Conservation (phyloP, 2,113 vertebrate species). For the Halcyon senegalensis region DNA sequence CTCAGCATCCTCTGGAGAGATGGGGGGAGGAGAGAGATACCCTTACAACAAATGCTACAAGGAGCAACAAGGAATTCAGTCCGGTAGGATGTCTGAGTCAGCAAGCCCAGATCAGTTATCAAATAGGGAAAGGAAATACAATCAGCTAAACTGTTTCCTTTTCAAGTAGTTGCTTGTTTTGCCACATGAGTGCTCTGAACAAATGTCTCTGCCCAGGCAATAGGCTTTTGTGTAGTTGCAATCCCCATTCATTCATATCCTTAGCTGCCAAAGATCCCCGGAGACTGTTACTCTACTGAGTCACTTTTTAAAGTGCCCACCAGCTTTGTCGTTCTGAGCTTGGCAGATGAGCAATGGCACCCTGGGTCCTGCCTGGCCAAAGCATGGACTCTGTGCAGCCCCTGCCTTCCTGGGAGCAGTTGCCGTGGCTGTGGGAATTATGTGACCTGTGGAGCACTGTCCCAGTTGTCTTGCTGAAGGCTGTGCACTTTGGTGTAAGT, state of each 20-base stretch:
- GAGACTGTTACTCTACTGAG: not conserved
- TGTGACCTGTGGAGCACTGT: rapidly evolving
- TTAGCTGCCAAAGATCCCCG: not conserved
- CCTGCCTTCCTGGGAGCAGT: not conserved
- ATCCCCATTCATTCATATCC: not conserved
- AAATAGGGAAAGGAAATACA: not conserved
- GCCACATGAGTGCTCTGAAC: not conserved
- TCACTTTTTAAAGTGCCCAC: not conserved
- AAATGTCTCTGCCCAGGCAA: not conserved
- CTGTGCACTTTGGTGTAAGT: not conserved
- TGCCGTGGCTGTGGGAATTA: not conserved
- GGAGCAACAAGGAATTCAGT: not conserved
- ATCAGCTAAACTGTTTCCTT: slow-evolving; percentile 12
- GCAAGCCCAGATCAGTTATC: not conserved
- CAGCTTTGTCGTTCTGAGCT: not conserved
- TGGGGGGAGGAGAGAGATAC: not conserved
- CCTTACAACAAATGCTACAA: not conserved
- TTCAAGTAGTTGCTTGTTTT: slow-evolving; percentile 32
- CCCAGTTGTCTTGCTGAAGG: not conserved
- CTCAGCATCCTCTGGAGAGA: not conserved
- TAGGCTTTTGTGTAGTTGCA: not conserved
- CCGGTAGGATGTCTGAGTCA: not conserved
- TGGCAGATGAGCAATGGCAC: not conserved
- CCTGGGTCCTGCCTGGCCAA: not conserved
- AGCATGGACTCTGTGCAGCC: not conserved